Evolutionary conservation across 2,888 invertebrate species (phyloP).

Genomic region (Rhimphoctona megacephalus): DNA sequence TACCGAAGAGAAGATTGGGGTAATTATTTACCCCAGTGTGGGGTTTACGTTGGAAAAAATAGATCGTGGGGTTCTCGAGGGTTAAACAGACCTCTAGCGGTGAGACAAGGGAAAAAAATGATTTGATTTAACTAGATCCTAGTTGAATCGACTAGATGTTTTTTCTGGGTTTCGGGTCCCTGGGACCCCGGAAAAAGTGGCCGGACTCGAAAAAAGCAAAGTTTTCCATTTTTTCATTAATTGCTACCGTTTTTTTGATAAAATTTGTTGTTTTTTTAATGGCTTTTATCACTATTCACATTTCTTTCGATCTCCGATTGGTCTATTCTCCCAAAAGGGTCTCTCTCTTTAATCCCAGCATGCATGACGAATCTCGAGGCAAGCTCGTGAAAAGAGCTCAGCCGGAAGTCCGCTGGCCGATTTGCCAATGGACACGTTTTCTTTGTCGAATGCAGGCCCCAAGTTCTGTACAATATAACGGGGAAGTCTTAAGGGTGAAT

Average conservation of each 20-base stretch:
- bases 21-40: no score
- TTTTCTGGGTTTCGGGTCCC: not conserved
- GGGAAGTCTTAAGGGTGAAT: slow-evolving; percentile 29
- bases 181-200: not conserved
- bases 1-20: no score
- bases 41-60: no score
- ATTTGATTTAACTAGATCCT: no score
- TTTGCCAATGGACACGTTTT: slow-evolving; percentile 66
- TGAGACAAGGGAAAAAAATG: no score
- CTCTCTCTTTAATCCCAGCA: slow-evolving; percentile 16
- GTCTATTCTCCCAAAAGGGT: not conserved
- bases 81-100: no score
- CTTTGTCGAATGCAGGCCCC: slow-evolving; percentile 48
- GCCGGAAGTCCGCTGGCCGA: slow-evolving; percentile 64
- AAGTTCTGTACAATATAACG: slow-evolving; percentile 3
- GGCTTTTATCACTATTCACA: not conserved
- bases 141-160: no score
- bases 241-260: not conserved
- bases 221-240: not conserved
- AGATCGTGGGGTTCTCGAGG: no score
- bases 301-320: not conserved
- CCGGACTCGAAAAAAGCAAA: not conserved
- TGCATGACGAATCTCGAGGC: slow-evolving; percentile 28
- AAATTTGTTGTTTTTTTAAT: not conserved
- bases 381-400: slow-evolving; percentile 22